These are phyloP conservation scores for Eilema caniola DNA, from an alignment of 2,888 invertebrate genomes.

Conservation along the genomic window DNA sequence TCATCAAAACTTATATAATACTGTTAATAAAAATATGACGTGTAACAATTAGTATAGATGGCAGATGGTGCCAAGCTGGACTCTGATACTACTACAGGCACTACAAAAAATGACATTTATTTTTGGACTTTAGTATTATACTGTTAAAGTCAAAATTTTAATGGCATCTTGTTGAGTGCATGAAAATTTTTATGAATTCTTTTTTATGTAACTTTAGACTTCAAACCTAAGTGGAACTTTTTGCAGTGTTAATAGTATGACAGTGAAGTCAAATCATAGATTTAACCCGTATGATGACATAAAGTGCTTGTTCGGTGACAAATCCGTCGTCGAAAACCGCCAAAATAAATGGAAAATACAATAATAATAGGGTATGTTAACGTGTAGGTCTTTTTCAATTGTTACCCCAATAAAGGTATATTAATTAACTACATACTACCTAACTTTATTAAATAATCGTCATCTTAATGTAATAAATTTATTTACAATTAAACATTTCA, in stretches of 20 bases:
- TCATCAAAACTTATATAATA: slow-evolving; percentile 10
- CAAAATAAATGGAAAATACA: neutral
- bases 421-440: slow-evolving; percentile 31
- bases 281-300: too few relatives aligned
- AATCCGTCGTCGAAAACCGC: neutral
- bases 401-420: slow-evolving; percentile 39
- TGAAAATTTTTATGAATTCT: too few relatives aligned
- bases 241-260: too few relatives aligned
- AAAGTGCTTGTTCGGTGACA: neutral
- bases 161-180: too few relatives aligned
- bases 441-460: slow-evolving; percentile 42
- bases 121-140: too few relatives aligned
- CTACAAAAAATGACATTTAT: too few relatives aligned
- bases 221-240: too few relatives aligned
- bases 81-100: too few relatives aligned
- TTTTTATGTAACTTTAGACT: too few relatives aligned
- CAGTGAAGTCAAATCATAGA: too few relatives aligned
- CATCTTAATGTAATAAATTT: slow-evolving; percentile 41
- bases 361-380: neutral
- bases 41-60: neutral
- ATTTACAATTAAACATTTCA: slow-evolving; percentile 45
- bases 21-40: neutral
- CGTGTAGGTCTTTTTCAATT: neutral
- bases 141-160: too few relatives aligned
- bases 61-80: neutral